Conservation (phyloP, 2,888 invertebrate species). For the Nasonia oneida region DNA sequence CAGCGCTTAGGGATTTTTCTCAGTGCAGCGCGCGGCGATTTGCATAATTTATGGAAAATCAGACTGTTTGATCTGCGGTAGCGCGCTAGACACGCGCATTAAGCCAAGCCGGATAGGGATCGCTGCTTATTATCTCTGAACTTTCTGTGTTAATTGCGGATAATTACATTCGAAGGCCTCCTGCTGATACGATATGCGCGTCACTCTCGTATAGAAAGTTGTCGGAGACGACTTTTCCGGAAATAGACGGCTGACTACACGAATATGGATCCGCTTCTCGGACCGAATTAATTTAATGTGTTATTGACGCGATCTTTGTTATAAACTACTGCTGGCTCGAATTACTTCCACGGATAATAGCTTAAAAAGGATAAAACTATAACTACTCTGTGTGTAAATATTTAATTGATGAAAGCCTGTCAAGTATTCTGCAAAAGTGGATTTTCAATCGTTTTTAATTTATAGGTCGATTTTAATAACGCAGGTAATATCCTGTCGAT, state of each 20-base stretch:
- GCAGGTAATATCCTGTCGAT: not conserved
- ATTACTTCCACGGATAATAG: not conserved
- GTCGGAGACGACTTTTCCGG: conserved; percentile 2
- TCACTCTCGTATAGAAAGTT: conserved; percentile 11
- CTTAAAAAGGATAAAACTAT: not conserved
- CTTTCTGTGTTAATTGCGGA: conserved; percentile 49
- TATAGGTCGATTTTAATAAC: not conserved
- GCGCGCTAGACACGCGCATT: conserved; percentile 6
- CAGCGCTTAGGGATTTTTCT: conserved; percentile 19
- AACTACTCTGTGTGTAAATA: not conserved
- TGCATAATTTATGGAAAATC: conserved; percentile 58
- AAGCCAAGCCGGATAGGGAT: not conserved
- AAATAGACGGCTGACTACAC: not conserved
- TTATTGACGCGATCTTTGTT: conserved; percentile 5
- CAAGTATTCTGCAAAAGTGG: not conserved
- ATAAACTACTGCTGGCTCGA: conserved; percentile 10
- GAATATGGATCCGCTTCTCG: not conserved
- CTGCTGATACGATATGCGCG: not conserved
- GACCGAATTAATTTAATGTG: not conserved
- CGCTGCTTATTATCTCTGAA: conserved; percentile 40
- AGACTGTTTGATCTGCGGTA: conserved; percentile 35
- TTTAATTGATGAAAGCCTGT: conserved; percentile 9
- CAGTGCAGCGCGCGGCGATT: conserved; percentile 16
- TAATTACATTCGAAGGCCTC: conserved; percentile 38
- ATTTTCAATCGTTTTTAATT: conserved; percentile 16